A percentile compares a stretch with the other conserved stretches of the same genome.
Evolutionary conservation across 2,888 invertebrate genomes (phyloP).

Genomic region (Amiota minor): DNA sequence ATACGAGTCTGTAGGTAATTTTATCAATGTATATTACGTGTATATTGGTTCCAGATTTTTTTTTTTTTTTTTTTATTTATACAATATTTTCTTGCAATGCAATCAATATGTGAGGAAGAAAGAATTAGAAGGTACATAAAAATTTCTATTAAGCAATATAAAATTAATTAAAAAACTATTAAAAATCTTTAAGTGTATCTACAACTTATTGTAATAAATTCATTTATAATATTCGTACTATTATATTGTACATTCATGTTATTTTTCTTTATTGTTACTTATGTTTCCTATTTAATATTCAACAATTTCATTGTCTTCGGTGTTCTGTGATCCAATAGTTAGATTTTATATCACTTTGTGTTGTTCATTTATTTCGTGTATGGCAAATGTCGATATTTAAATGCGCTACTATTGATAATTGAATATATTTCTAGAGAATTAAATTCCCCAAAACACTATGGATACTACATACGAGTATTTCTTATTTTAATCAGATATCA

Average conservation of each 20-base stretch:
- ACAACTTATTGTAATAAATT: conserved; percentile 12
- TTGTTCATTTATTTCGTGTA: too few species aligned
- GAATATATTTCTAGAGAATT: too few species aligned
- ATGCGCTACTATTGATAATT: too few species aligned
- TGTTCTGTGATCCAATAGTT: too few species aligned
- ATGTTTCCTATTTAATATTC: too few species aligned
- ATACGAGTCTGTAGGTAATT: background rate
- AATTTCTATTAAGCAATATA: conserved; percentile 7
- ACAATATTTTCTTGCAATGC: background rate
- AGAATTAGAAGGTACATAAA: background rate
- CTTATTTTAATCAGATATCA: background rate
- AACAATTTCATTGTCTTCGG: too few species aligned
- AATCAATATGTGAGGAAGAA: background rate
- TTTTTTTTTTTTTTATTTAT: background rate
- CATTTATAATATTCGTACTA: background rate
- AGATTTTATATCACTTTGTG: too few species aligned
- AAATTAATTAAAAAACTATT: conserved; percentile 12
- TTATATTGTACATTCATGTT: too few species aligned
- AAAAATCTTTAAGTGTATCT: conserved; percentile 5
- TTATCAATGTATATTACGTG: background rate
- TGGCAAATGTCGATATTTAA: too few species aligned
- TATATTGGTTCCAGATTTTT: too few species aligned
- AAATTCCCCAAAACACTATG: too few species aligned
- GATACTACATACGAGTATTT: background rate
- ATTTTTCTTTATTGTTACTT: too few species aligned